Evolutionary conservation across 2,888 invertebrate species (phyloP).

Genomic region (Sympetrum striolatum): DNA sequence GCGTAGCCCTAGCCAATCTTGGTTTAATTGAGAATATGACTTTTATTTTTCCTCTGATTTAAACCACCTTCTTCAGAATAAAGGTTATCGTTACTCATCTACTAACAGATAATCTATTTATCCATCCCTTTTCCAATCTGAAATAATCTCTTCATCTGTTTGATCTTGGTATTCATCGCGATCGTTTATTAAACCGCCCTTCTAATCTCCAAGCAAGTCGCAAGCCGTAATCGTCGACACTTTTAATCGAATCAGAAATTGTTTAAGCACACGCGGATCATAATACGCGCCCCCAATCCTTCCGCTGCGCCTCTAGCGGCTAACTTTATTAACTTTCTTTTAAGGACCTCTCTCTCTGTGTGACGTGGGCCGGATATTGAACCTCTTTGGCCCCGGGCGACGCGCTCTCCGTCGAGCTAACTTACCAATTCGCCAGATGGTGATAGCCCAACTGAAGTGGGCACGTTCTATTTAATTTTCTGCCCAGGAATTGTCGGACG

Average conservation of each 20-base stretch:
- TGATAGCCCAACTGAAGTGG: not conserved
- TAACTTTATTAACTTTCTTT: too few relatives aligned
- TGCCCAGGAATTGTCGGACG: not conserved
- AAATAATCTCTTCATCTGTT: not conserved
- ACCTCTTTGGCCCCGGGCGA: not conserved
- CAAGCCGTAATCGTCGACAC: not conserved
- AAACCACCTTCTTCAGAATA: too few relatives aligned
- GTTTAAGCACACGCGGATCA: not conserved
- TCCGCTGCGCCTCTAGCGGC: slow-evolving; percentile 10
- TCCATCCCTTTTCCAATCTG: not conserved
- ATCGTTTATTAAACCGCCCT: not conserved
- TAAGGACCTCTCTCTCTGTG: not conserved
- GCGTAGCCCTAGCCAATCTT: too few relatives aligned
- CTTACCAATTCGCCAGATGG: not conserved
- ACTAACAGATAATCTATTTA: not conserved
- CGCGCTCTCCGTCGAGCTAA: not conserved
- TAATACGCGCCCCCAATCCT: not conserved
- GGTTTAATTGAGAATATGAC: too few relatives aligned
- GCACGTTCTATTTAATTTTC: not conserved
- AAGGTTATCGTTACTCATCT: too few relatives aligned
- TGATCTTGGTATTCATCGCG: not conserved
- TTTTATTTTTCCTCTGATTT: too few relatives aligned
- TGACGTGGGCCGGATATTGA: slow-evolving; percentile 12
- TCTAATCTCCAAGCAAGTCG: not conserved
- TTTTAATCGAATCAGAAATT: not conserved